A percentile compares a stretch with the other conserved stretches of the same genome.
phyloP scores from a whole-genome alignment of 2,888 invertebrate genomes.

The Philhelius pedissequus region DNA sequence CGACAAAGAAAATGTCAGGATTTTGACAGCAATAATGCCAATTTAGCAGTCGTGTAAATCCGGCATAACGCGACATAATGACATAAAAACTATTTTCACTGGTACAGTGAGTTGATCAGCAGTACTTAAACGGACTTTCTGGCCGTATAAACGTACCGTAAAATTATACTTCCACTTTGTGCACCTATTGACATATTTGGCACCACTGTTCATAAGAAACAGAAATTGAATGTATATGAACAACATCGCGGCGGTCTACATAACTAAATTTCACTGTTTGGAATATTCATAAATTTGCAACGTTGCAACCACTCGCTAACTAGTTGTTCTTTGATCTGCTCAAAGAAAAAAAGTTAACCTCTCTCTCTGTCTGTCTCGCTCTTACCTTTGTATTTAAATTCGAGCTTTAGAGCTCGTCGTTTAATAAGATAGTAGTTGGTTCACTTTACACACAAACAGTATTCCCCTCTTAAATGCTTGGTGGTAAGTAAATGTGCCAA shows the following conservation, averaged over 20 bases:
- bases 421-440: constrained; percentile 25
- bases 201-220: constrained; percentile 12
- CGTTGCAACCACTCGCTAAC: constrained; percentile 2
- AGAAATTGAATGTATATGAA: neutral
- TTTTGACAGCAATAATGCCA: too few species aligned
- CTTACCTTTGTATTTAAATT: neutral
- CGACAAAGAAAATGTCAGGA: too few species aligned
- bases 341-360: neutral
- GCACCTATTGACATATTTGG: neutral
- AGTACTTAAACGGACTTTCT: too few species aligned
- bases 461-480: neutral
- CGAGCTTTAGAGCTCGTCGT: neutral
- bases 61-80: too few species aligned
- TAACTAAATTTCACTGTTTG: neutral
- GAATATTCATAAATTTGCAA: constrained; percentile 29
- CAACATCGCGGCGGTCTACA: neutral
- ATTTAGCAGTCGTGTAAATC: too few species aligned
- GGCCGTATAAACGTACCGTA: too few species aligned
- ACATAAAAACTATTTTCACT: too few species aligned
- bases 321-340: neutral
- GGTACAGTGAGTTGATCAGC: too few species aligned
- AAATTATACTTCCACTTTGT: neutral
- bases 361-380: neutral
- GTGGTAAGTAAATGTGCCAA: constrained; percentile 38
- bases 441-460: constrained; percentile 19